Base-by-base conservation (phyloP, 2,113 vertebrate genomes). In the Erinaceus europaeus region DNA sequence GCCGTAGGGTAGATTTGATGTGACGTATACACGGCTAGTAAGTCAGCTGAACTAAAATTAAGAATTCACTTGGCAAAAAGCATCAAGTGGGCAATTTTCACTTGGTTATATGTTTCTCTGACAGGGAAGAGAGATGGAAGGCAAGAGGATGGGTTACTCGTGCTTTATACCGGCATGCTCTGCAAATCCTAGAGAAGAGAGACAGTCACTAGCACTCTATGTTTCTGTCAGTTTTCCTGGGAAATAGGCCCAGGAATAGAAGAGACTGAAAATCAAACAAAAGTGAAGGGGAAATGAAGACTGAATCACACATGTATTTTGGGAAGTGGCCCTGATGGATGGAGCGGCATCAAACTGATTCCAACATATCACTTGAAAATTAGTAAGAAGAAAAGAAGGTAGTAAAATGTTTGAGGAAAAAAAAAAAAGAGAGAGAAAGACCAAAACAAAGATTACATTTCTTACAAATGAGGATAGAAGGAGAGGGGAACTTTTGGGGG, bases 141-240 rank as follows among this genome's bases (percentile, higher is more conserved):
- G 59, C 67, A 69, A 32, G 59, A 57, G 91, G 84, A 46, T 38
- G 90, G 84, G 55, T 62, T 71, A 78, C 90, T 44, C 90, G 78
- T 57, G 79, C 77, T 83, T 83, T 48, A 10, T 17, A 20, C 68
- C 20, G 88, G 76, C 88, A 94, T 71, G 85, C 72, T 89, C 93
- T 81, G 69, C 48, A 65, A 94, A 92, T 76, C 88, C 72, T 65
- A 84, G 72, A 78, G 90, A 83, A 90, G 52, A 80, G 46, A 73
- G 46, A 65, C 27, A 36, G 80, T 59, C 88, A 91, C 90, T 92
- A 94, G 95, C 73, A 69, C 62, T 36, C 91, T 94, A 36, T 15
- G 72, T 69, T 94, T 92, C 91, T 29, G 69, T 89, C 82, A 62
- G 78, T 80, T 94, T 89, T 91, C 88, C 62, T 87, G 42, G 74